Percentiles rank a stretch among this genome's conserved stretches.
Evolutionary conservation across 2,113 vertebrate species (phyloP).

Genomic region (Todiramphus chloris): DNA sequence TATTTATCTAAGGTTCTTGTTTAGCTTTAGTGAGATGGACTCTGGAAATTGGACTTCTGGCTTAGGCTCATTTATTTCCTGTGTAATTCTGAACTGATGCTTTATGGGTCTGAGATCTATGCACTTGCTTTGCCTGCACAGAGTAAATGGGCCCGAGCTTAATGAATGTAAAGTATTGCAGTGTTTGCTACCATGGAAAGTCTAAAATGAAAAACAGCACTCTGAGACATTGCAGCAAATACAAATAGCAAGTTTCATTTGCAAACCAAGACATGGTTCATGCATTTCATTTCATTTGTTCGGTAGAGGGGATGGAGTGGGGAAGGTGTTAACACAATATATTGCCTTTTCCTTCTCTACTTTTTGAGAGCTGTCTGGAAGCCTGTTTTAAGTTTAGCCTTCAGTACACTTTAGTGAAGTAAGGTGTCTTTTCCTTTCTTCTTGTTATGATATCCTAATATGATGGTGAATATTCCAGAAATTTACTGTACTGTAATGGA

Average conservation of each 20-base stretch:
- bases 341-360: slow-evolving; percentile 11
- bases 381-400: neutral
- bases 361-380: slow-evolving; percentile 3
- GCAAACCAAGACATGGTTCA: slow-evolving; percentile 67
- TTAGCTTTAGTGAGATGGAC: slow-evolving; percentile 52
- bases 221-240: slow-evolving; percentile 63
- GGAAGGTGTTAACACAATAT: slow-evolving; percentile 48
- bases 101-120: slow-evolving; percentile 65
- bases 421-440: neutral
- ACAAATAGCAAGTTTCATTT: slow-evolving; percentile 72
- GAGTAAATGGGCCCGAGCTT: slow-evolving; percentile 72
- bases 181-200: slow-evolving; percentile 69
- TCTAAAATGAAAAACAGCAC: slow-evolving; percentile 70
- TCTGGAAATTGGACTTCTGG: slow-evolving; percentile 64
- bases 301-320: neutral
- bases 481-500: neutral
- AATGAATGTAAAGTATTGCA: slow-evolving; percentile 74
- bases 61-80: slow-evolving; percentile 73
- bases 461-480: neutral
- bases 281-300: slow-evolving; percentile 71
- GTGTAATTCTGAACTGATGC: slow-evolving; percentile 72
- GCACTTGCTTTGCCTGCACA: slow-evolving; percentile 64
- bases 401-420: neutral
- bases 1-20: slow-evolving; percentile 59
- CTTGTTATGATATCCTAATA: neutral